phyloP scores from a whole-genome alignment of 2,113 vertebrate genomes.

The Oncorhynchus keta region DNA sequence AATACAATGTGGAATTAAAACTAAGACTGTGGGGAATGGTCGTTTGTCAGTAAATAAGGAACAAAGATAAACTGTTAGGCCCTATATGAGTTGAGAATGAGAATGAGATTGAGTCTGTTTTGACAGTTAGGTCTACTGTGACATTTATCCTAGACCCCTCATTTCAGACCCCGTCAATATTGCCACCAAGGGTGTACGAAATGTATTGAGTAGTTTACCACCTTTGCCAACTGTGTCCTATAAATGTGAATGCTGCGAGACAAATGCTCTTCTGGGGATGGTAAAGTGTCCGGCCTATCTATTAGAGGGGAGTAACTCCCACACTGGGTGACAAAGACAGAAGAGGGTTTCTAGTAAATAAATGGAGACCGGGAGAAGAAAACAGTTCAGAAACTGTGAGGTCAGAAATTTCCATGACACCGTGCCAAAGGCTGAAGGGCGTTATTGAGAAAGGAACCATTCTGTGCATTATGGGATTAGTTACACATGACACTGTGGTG shows the following conservation, averaged over 20 bases:
- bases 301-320: slow-evolving; percentile 31
- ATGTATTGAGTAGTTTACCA: slow-evolving; percentile 29
- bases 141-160: slow-evolving; percentile 19
- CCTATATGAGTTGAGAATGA: too few species aligned
- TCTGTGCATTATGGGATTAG: slow-evolving; percentile 10
- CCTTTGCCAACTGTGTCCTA: slow-evolving; percentile 54
- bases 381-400: slow-evolving; percentile 46
- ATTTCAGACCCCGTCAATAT: slow-evolving; percentile 27
- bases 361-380: slow-evolving; percentile 36
- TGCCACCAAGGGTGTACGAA: slow-evolving; percentile 23
- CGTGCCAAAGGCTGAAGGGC: neutral
- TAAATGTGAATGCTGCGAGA: slow-evolving; percentile 54
- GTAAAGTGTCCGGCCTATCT: slow-evolving; percentile 43
- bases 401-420: slow-evolving; percentile 40
- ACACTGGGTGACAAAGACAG: slow-evolving; percentile 38
- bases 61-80: neutral
- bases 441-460: neutral
- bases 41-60: too few species aligned
- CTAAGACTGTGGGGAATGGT: neutral
- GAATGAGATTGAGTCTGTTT: too few species aligned
- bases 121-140: slow-evolving; percentile 18
- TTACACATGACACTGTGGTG: neutral
- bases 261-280: slow-evolving; percentile 56
- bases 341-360: slow-evolving; percentile 31
- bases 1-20: neutral